Evolutionary conservation across 2,113 vertebrate genomes (phyloP).

Genomic region (Pygoscelis antarcticus): DNA sequence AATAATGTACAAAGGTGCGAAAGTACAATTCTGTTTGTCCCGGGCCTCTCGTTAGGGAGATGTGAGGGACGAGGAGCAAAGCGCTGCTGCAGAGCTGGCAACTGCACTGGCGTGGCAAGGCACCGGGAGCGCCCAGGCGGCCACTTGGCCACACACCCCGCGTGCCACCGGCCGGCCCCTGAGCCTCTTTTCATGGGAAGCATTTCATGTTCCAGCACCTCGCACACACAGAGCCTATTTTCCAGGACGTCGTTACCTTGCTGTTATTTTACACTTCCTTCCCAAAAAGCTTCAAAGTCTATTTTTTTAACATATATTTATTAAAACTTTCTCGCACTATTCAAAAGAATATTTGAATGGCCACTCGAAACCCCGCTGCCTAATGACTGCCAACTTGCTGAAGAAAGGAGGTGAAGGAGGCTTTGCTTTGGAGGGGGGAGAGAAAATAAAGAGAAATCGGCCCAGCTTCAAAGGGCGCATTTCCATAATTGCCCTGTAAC

Average conservation of each 20-base stretch:
- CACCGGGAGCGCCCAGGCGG: neutral
- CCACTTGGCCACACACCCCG: neutral
- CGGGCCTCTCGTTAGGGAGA: constrained; percentile 42
- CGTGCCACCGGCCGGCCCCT: neutral
- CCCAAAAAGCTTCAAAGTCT: constrained; percentile 8
- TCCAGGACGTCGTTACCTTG: neutral
- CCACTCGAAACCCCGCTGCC: constrained; percentile 27
- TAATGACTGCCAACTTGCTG: neutral
- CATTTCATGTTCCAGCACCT: neutral
- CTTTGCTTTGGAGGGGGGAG: constrained; percentile 74
- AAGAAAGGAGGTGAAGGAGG: constrained; percentile 61
- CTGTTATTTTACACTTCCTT: neutral
- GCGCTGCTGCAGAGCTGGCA: fast-evolving
- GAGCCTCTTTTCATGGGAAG: neutral
- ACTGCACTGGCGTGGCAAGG: fast-evolving
- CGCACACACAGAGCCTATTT: neutral
- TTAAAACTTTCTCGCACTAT: constrained; percentile 15
- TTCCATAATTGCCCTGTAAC: constrained; percentile 99
- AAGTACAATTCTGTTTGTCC: constrained; percentile 64
- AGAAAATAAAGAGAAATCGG: constrained; percentile 83
- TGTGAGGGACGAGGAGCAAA: constrained; percentile 18
- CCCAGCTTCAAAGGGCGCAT: constrained; percentile 91
- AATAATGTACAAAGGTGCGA: constrained; percentile 78
- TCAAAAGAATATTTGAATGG: constrained; percentile 48
- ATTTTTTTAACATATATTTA: constrained; percentile 28